phyloP scores from a whole-genome alignment of 2,888 invertebrate genomes.

The Ptycholaimellus sp. region DNA sequence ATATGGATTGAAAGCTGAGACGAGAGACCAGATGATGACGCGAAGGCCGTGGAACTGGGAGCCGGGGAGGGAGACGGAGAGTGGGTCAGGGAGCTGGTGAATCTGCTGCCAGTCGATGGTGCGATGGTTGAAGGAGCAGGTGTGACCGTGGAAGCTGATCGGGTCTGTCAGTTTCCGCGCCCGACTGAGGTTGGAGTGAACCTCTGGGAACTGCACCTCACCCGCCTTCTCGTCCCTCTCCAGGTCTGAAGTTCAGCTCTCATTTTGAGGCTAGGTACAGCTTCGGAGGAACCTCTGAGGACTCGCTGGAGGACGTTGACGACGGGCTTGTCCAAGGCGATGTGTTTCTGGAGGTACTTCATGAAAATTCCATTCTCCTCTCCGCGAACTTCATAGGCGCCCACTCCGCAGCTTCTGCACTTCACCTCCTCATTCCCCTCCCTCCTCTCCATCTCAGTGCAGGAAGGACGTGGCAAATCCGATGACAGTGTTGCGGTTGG shows the following conservation, averaged over 20 bases:
- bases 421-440: no score
- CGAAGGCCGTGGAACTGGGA: no score
- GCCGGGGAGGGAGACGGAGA: no score
- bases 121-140: conserved; percentile 6
- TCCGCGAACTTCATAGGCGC: conserved; percentile 8
- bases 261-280: no score
- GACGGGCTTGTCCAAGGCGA: conserved; percentile 3
- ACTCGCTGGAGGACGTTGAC: conserved; percentile 5
- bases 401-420: conserved; percentile 8
- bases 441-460: no score
- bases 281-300: conserved; percentile 5
- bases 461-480: conserved; percentile 7
- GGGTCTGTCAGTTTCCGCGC: conserved; percentile 18
- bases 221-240: conserved; percentile 9
- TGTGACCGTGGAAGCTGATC: conserved; percentile 10
- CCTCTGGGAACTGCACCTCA: conserved; percentile 17
- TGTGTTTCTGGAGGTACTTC: conserved; percentile 7
- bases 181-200: conserved; percentile 15
- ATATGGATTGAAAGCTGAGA: no score
- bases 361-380: conserved; percentile 9
- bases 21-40: no score
- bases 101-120: conserved; percentile 6
- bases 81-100: neutral
- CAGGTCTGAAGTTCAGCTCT: conserved; percentile 16
- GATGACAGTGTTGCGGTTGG: conserved; percentile 7